A percentile compares a stretch with the other conserved stretches of the same genome.
Conservation (phyloP, 2,797 vertebrate genomes). For the Fistularia tabacaria region DNA sequence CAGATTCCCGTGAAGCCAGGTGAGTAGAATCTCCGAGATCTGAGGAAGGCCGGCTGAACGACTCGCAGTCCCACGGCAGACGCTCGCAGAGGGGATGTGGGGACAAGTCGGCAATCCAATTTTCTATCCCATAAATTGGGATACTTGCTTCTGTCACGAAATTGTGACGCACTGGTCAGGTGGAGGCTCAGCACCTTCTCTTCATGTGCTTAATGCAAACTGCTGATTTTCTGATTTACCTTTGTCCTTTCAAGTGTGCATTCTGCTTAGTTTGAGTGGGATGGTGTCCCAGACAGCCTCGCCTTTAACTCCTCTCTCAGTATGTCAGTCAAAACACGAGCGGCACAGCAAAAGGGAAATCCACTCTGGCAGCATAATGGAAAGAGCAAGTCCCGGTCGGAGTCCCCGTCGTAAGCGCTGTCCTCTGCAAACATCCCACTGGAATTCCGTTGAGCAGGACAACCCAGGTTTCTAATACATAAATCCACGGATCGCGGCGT, state of each 20-base stretch:
- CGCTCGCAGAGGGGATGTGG: constrained; percentile 36
- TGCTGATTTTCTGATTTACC: constrained; percentile 40
- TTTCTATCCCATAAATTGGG: constrained; percentile 44
- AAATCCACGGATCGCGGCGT: constrained; percentile 42
- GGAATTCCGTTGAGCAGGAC: constrained; percentile 30
- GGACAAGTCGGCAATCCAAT: constrained; percentile 29
- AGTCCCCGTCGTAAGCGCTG: constrained; percentile 47
- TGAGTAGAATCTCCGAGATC: constrained; percentile 64
- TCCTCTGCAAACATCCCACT: constrained; percentile 40
- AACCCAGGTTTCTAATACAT: constrained; percentile 19
- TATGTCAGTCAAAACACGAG: constrained; percentile 30
- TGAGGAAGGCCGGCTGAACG: constrained; percentile 64
- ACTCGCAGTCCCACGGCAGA: constrained; percentile 59
- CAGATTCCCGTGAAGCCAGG: constrained; percentile 37
- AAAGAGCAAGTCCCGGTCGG: constrained; percentile 46
- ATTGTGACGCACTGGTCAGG: constrained; percentile 17
- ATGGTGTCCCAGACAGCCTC: constrained; percentile 24
- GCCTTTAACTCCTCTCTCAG: constrained; percentile 38
- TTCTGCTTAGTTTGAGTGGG: constrained; percentile 24
- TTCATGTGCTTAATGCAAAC: constrained; percentile 22
- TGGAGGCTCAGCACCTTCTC: constrained; percentile 14
- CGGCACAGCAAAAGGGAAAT: constrained; percentile 49
- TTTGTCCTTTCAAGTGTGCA: constrained; percentile 41
- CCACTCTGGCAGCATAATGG: constrained; percentile 41
- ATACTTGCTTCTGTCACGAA: constrained; percentile 32